Percentiles rank a stretch among this genome's conserved stretches.
These are phyloP conservation scores for Gisinianus flammeolus DNA, from an alignment of 2,888 invertebrate genomes.

Conservation along the genomic window DNA sequence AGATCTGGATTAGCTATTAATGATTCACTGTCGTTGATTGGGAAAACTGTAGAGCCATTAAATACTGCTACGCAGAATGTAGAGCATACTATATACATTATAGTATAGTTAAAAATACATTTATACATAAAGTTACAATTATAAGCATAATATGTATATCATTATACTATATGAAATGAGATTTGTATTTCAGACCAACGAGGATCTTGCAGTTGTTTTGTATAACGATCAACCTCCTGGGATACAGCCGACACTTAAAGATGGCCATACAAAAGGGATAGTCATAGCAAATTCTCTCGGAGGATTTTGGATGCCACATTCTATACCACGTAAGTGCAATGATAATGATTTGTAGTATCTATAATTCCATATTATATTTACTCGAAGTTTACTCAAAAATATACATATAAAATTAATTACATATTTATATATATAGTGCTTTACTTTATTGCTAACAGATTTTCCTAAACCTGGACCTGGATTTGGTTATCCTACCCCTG, in stretches of 20 bases:
- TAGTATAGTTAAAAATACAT: too few species aligned
- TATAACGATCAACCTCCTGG: conserved; percentile 90
- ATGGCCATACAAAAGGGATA: conserved; percentile 89
- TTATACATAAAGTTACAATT: too few species aligned
- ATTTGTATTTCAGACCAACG: background rate
- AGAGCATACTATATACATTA: too few species aligned
- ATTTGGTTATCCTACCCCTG: conserved; percentile 39
- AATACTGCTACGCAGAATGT: conserved; percentile 41
- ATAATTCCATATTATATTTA: too few species aligned
- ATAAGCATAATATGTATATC: too few species aligned
- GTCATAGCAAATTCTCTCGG: conserved; percentile 73
- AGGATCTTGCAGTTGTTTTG: conserved; percentile 65
- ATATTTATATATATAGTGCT: too few species aligned
- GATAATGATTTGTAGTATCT: background rate
- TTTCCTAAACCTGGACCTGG: background rate
- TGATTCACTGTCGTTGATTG: conserved; percentile 66
- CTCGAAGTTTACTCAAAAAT: conserved; percentile 66
- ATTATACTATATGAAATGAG: too few species aligned
- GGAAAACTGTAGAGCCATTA: conserved; percentile 58
- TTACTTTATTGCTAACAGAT: background rate
- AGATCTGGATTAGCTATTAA: conserved; percentile 71
- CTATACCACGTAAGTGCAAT: conserved; percentile 73
- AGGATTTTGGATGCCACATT: conserved; percentile 92
- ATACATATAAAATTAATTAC: too few species aligned
- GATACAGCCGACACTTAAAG: conserved; percentile 65